Evolutionary conservation across 2,113 vertebrate genomes (phyloP).

Genomic region (Lampris incognitus): DNA sequence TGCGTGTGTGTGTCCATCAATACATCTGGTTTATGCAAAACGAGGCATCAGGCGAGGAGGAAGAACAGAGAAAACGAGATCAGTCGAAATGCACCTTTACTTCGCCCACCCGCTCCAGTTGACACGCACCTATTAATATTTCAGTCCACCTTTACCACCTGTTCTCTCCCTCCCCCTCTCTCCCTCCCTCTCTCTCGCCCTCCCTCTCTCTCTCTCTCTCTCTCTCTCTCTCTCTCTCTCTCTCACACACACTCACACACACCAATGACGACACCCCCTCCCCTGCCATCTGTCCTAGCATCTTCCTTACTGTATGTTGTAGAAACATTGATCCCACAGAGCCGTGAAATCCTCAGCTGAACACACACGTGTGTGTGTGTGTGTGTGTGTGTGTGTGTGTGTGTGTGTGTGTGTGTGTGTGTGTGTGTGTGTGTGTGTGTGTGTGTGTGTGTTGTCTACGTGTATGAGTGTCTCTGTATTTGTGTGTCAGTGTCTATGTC

Average conservation of each 20-base stretch:
- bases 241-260: background rate
- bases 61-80: background rate
- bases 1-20: constrained; percentile 23
- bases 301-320: constrained; percentile 15
- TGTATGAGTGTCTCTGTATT: too few species aligned
- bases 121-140: constrained; percentile 42
- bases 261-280: background rate
- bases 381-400: background rate
- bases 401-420: too few species aligned
- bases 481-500: too few species aligned
- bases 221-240: too few species aligned
- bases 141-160: constrained; percentile 16
- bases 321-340: too few species aligned
- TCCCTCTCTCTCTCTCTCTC: too few species aligned
- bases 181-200: too few species aligned
- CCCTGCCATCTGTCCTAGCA: background rate
- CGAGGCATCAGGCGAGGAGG: background rate
- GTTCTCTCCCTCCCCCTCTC: too few species aligned
- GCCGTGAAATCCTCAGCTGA: too few species aligned
- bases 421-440: too few species aligned
- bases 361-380: background rate
- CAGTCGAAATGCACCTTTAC: background rate
- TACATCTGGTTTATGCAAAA: constrained; percentile 28
- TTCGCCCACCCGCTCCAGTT: constrained; percentile 2
- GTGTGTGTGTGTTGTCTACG: too few species aligned